Evolutionary conservation across 1,140 invertebrate species (phyloP).

Genomic region (Pemphigus obesinymphae): DNA sequence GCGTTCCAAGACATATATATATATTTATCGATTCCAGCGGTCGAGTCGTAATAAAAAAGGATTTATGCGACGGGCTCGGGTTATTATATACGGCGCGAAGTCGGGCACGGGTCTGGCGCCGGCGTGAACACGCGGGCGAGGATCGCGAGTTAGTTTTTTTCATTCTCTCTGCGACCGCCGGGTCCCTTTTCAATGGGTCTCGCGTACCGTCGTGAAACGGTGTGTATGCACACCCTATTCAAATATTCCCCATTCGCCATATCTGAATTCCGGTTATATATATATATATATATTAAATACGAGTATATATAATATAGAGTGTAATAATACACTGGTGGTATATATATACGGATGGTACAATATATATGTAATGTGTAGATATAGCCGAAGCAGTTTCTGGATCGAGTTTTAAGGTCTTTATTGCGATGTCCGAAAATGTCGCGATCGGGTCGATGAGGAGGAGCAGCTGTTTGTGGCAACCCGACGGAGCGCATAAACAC

Average conservation of each 20-base stretch:
- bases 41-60: too few relatives aligned
- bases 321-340: too few relatives aligned
- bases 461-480: constrained; percentile 5
- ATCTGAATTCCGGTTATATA: background rate
- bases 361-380: background rate
- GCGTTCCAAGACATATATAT: too few relatives aligned
- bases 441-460: background rate
- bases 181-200: constrained; percentile 25
- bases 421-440: constrained; percentile 3
- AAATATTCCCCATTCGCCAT: background rate
- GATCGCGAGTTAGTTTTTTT: background rate
- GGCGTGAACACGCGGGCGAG: background rate
- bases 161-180: background rate
- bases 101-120: background rate
- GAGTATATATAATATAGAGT: too few relatives aligned
- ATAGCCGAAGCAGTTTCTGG: background rate
- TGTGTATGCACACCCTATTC: constrained; percentile 1
- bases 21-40: too few relatives aligned
- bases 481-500: background rate
- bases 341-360: background rate
- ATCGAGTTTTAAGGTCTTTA: constrained; percentile 3
- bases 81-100: background rate
- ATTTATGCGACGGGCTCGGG: background rate
- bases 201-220: constrained; percentile 36
- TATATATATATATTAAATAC: background rate